Evolutionary conservation across 2,888 invertebrate genomes (phyloP), one percentile per base, ranked within the genome.

Genomic region (Drosophila mettleri): DNA sequence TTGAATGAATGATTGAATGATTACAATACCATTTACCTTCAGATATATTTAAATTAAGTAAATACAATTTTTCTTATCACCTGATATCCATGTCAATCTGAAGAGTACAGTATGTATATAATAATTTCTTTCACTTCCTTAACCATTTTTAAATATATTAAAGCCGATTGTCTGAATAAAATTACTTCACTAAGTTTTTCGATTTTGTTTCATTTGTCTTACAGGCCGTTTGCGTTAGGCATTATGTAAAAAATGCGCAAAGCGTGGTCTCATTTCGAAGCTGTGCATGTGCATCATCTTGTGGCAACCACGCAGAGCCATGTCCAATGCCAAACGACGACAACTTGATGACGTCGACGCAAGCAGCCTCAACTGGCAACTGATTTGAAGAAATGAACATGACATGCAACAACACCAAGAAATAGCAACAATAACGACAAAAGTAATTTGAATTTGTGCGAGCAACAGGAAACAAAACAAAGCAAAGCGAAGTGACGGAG

Each of bases 391-490:
- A 65, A 81, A 66, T 74, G 67, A 69, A 66, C 60, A 69, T 66
- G 54, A 70, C 69, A 67, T 54, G 71, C 60, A 75, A 64, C 57
- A 70, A 52, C 52, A 68, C 36, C 48, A 70, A 16, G 48, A 64
- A 65, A 71, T 59, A 78, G 68, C 70, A 82, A 69, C 65, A 74
- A 78, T 58, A 69, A 68, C 78, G 61, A 74, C 71, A 82, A 75
- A 70, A 78, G 80, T 78, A 86, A 83, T 83, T 83, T 83, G 80
- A 83, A 83, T 83, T 79, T 83, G 83, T 73, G 71, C 67, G 66
- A 65, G 77, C 59, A 64, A 54, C 67, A 72, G 66, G 65, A 74
- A 74, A 64, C 38, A 62, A 27, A 63, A 12, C 65, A 66, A 20
- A 49, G 36, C 34, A 22, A 39, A 41, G 20, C 38, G 8, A 49